These are phyloP conservation scores for Drosophila kuntzei DNA, from an alignment of 2,888 invertebrate genomes.

Conservation along the genomic window DNA sequence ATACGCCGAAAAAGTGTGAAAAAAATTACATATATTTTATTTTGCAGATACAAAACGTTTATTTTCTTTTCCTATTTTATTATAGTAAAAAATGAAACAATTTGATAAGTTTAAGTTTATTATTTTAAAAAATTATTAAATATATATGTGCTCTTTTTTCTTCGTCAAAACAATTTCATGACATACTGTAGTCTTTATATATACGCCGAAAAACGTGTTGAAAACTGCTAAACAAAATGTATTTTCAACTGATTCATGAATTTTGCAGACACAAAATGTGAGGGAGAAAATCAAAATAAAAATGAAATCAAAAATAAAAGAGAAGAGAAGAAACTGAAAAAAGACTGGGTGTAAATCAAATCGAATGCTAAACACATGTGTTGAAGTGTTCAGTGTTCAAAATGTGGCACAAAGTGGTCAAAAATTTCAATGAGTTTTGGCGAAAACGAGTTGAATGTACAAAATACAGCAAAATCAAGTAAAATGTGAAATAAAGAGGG, in stretches of 20 bases:
- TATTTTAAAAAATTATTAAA: no score
- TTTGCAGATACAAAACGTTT: no score
- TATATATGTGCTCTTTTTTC: no score
- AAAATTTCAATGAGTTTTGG: constrained; percentile 63
- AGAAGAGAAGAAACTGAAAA: constrained; percentile 19
- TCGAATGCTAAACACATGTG: constrained; percentile 77
- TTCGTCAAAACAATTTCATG: background rate
- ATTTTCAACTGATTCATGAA: constrained; percentile 60
- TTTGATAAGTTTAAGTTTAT: no score
- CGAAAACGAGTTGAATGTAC: constrained; percentile 55
- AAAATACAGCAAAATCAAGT: constrained; percentile 13
- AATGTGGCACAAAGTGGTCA: constrained; percentile 60
- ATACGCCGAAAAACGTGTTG: constrained; percentile 57
- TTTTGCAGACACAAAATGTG: constrained; percentile 45
- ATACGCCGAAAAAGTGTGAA: constrained; percentile 68
- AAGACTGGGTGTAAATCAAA: constrained; percentile 62
- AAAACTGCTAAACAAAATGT: constrained; percentile 63
- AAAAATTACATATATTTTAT: no score
- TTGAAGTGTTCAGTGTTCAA: constrained; percentile 48
- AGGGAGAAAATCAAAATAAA: constrained; percentile 10
- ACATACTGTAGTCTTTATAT: background rate
- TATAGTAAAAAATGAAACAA: no score
- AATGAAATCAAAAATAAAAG: constrained; percentile 11
- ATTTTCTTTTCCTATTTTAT: no score
- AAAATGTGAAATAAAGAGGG: constrained; percentile 2